A percentile compares a stretch with the other conserved stretches of the same genome.
phyloP scores from a whole-genome alignment of 2,113 vertebrate genomes.

The Uria aalge region DNA sequence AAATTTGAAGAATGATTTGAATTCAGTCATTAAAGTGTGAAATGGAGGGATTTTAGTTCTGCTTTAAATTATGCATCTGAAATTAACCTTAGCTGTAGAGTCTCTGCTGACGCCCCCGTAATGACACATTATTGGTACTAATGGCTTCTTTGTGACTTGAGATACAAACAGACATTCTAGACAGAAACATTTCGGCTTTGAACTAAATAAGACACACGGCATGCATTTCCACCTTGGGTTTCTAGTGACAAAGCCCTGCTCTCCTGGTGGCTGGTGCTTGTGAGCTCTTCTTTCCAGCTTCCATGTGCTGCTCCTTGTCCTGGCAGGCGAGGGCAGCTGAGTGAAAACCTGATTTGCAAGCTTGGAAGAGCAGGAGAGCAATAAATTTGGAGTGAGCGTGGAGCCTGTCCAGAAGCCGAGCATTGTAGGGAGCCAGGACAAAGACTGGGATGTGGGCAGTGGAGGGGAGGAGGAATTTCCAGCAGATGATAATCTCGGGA shows the following conservation, averaged over 20 bases:
- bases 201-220: conserved; percentile 32
- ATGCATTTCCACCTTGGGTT: conserved; percentile 1
- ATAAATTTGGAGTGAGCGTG: not conserved
- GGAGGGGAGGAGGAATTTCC: not conserved
- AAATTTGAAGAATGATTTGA: conserved; percentile 55
- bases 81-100: conserved; percentile 59
- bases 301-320: not conserved
- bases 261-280: not conserved
- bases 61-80: conserved; percentile 54
- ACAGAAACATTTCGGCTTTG: conserved; percentile 52
- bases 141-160: conserved; percentile 58
- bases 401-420: not conserved
- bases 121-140: conserved; percentile 65
- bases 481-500: not conserved
- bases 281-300: not conserved
- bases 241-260: not conserved
- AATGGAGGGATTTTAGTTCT: conserved; percentile 53
- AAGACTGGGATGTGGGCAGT: not conserved
- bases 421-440: not conserved
- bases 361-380: not conserved
- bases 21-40: conserved; percentile 56
- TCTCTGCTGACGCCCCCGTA: conserved; percentile 49
- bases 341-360: not conserved
- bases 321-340: not conserved
- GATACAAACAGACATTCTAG: conserved; percentile 54